Evolutionary conservation across 2,113 vertebrate species (phyloP), one percentile per base, ranked within the genome.

Genomic region (Donacobius atricapilla): DNA sequence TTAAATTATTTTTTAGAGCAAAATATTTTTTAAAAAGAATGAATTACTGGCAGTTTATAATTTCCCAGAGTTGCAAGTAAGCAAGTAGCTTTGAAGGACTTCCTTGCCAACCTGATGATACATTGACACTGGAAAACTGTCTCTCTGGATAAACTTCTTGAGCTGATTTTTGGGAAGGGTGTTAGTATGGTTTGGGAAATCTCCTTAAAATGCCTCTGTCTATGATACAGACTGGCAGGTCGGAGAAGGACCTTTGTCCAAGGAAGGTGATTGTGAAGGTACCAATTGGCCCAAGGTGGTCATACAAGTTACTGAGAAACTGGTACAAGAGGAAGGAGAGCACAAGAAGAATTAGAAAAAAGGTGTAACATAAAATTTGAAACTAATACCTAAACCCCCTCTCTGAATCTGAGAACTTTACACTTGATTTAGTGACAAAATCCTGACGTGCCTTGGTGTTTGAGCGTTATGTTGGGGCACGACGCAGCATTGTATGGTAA

Each of bases 301-400:
- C 0, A 0, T 25, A n/a, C 37, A 51, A 40, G 14, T 44, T 13
- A 5, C 35, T 44, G 70, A 42, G 30, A 81, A 72, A 50, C 6
- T 12, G 28, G 6, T 42, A 23, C 5, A 22, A 24, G 35, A 45
- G 54, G 51, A 70, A 8, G 14, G 28, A 79, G 31, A 73, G 30
- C 54, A 56, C 27, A 45, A 37, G n/a, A 47, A 60, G 13, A 72
- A 66, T 31, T 30, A 4, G 39, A 71, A 48, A 61, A 70, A 37
- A 35, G 6, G 3, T 31, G 4, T 14, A 78, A 22, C 0, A 2
- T 51, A 11, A 71, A 77, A 40, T 42, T 24, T 18, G 33, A 79
- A 87, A 47, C 14, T 17, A 81, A 19, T 19, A 70, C 20, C 39
- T 42, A 39, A 88, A 54, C 11, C 3, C 9, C 3, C 4, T 21